These are phyloP conservation scores for Sterrhoptilus dennistouni DNA, from an alignment of 2,113 vertebrate species.

Conservation along the genomic window DNA sequence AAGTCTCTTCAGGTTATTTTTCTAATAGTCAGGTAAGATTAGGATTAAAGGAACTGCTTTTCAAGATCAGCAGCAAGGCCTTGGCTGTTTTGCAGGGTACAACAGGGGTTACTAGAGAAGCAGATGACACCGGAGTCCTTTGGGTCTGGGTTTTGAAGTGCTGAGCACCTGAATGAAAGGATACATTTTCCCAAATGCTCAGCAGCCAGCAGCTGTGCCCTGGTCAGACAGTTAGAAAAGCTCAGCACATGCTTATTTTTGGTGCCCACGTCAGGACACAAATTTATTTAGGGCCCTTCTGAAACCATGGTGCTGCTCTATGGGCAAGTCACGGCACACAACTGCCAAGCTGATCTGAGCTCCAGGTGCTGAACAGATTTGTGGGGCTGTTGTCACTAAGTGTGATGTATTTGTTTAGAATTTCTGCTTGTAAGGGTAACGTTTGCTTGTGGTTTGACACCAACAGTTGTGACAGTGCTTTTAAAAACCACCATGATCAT, in stretches of 20 bases:
- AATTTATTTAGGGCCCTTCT: neutral
- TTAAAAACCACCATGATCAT: neutral
- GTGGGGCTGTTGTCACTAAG: neutral
- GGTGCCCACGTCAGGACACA: neutral
- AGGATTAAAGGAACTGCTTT: neutral
- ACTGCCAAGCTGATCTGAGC: neutral
- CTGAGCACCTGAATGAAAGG: constrained; percentile 9
- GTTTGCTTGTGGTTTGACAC: neutral
- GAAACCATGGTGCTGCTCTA: neutral
- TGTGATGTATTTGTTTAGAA: neutral
- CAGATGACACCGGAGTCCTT: neutral
- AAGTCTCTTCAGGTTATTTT: neutral
- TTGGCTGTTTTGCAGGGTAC: neutral
- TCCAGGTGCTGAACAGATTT: neutral
- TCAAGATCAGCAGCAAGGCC: neutral
- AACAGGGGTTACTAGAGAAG: neutral
- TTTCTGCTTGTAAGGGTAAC: neutral
- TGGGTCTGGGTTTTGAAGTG: neutral
- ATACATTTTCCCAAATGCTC: neutral
- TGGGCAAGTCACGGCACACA: neutral
- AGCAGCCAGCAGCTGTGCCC: constrained; percentile 10
- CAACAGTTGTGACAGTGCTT: neutral
- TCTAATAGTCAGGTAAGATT: neutral
- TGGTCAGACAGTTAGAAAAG: neutral
- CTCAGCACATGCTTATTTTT: constrained; percentile 33